These are phyloP conservation scores for Chrysopa pallens DNA, from an alignment of 1,140 invertebrate genomes.

Conservation along the genomic window DNA sequence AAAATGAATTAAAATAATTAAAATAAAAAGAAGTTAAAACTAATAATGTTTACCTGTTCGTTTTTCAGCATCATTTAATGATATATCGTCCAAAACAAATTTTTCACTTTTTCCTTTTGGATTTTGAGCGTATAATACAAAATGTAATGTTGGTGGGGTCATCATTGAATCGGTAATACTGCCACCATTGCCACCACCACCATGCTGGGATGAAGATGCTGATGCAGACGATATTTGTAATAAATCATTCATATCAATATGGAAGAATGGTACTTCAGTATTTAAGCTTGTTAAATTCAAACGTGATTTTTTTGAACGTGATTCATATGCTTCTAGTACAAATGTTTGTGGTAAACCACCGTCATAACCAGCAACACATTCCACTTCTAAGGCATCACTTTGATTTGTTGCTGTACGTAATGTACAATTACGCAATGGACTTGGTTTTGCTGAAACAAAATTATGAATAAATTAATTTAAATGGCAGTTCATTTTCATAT, in stretches of 20 bases:
- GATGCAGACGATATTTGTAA: conserved; percentile 32
- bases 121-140: conserved; percentile 71
- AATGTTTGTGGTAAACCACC: conserved; percentile 70
- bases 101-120: conserved; percentile 70
- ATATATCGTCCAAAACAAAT: conserved; percentile 63
- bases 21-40: background rate
- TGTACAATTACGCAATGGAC: conserved; percentile 66
- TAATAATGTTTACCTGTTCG: conserved; percentile 53
- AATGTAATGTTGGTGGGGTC: conserved; percentile 39
- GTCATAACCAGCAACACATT: conserved; percentile 63
- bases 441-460: conserved; percentile 46
- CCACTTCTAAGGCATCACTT: conserved; percentile 50
- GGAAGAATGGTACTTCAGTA: conserved; percentile 42
- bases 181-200: conserved; percentile 13
- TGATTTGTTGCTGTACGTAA: conserved; percentile 47
- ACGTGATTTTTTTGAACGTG: conserved; percentile 43
- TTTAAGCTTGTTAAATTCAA: conserved; percentile 40
- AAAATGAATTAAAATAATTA: too few species aligned
- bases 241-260: conserved; percentile 44
- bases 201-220: conserved; percentile 5
- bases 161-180: conserved; percentile 8
- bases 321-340: conserved; percentile 60
- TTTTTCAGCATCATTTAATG: conserved; percentile 71
- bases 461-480: too few species aligned
- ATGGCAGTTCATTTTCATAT: too few species aligned